Base-by-base conservation (phyloP, 2,113 vertebrate genomes). In the Ailurus styani region DNA sequence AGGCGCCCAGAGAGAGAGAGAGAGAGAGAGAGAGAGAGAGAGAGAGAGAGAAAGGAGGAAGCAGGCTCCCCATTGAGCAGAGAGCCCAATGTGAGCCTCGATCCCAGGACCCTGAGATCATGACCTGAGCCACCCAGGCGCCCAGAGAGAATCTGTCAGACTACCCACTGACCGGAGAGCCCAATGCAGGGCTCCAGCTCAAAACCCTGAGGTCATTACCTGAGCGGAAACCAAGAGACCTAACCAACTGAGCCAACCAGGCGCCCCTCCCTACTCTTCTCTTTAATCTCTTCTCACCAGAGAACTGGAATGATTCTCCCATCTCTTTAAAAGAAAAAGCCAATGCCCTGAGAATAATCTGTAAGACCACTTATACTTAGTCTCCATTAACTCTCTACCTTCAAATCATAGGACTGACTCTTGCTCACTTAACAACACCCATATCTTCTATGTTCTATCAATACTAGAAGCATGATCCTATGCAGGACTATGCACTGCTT, bases 401-500 rank as follows among this genome's bases (percentile, higher is more conserved):
- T 95, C 73, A 57, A 50, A 45, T 42, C 12, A 31, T 13, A 66
- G 3, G 6, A 45, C n/a, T 55, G 60, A 42, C 6, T 11, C 37
- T 57, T 50, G 34, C 37, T 66, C 27, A 66, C 2, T 21, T 40
- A 54, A 86, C 6, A 10, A 5, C 18, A 45, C 2, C 23, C 6
- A 6, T 79, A 29, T 54, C 40, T 7, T 68, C 23, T 3, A 31
- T 18, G 31, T 47, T 75, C 40, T 27, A 45, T 20, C 21, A 93
- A 62, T 3, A 31, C 4, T 23, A 3, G 3, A 60, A 40, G 18
- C 9, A 17, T 0, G 1, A 11, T 87, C 8, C 34, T 40, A 45
- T 7, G 2, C 12, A 70, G 8, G 1, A 18, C 2, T 27, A 47
- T 18, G 2, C 40, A 31, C 12, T 66, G 34, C 9, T 20, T 62